Percentiles rank a stretch among this genome's conserved stretches.
Evolutionary conservation across 2,888 invertebrate species (phyloP).

Genomic region (Ametastegia equiseti): DNA sequence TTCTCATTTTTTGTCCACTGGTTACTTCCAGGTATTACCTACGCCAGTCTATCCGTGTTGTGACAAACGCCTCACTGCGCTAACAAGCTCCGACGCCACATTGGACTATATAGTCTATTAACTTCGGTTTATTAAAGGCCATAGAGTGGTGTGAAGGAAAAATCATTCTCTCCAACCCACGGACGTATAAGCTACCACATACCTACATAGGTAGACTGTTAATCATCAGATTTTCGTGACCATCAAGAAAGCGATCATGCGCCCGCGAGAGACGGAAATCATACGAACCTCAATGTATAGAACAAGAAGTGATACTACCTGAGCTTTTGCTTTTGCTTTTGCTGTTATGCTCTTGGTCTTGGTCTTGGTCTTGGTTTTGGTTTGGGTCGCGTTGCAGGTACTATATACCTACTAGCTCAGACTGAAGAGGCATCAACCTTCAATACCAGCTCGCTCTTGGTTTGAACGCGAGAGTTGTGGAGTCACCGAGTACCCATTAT

Average conservation of each 20-base stretch:
- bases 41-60: background rate
- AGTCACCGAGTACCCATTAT: constrained; percentile 75
- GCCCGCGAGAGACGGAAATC: too few relatives aligned
- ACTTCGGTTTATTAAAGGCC: background rate
- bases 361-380: background rate
- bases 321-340: background rate
- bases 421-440: constrained; percentile 34
- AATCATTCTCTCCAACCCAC: background rate
- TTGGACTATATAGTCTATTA: background rate
- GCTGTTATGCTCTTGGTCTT: background rate
- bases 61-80: background rate
- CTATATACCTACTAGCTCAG: background rate
- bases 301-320: background rate
- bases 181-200: too few relatives aligned
- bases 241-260: too few relatives aligned
- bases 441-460: constrained; percentile 30
- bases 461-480: constrained; percentile 64
- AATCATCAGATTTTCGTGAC: too few relatives aligned
- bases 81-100: background rate
- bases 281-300: too few relatives aligned
- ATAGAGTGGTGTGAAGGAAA: background rate
- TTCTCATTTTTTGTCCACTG: background rate
- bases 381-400: background rate
- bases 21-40: constrained; percentile 8
- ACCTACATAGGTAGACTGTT: too few relatives aligned